Evolutionary conservation across 2,888 invertebrate species (phyloP), one percentile per base, ranked within the genome.

Genomic region (Calliphora vomitoria): DNA sequence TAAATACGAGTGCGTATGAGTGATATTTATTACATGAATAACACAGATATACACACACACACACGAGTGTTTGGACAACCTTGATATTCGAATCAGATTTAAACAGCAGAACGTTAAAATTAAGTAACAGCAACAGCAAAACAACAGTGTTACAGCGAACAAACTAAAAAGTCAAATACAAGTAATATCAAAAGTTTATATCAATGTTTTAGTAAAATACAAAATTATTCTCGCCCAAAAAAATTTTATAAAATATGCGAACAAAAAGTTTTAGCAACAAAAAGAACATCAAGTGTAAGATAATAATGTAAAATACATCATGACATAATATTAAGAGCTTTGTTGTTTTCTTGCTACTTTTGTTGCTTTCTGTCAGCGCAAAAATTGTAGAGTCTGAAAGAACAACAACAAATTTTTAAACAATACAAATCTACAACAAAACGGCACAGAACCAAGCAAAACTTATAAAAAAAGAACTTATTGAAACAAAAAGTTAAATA

Each of bases 151-250:
- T 25, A 25, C 25, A 25, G 44, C 44, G 53, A 72, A 53, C 18
- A 81, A 81, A 81, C 81, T 72, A 10, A 25, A 74, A 82, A 82
- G 55, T 58, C 55, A 74, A 66, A 66, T 66, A 58, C 55, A 66
- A 66, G 55, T 58, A 58, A 82, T 58, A 55, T 31, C 18, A 58
- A 62, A 80, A 80, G 62, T 80, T 80, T 80, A 38, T 71, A 71
- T 53, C 60, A 71, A 71, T 71, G 55, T 50, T 50, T 71, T 50
- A 50, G 38, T 1, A 35, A 79, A 60, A 80, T 71, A 71, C 38
- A 35, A n/a, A 69, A 31, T 64, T 41, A 25, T 62, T n/a, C 6
- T n/a, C 13, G 4, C 6, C 4, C 8, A 66, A 66, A 20, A 66
- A 41, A 44, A 64, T 41, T 18, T 18, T 20, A 66, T 18, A 53